Evolutionary conservation across 1,140 invertebrate genomes (phyloP).

Genomic region (Drosophila pachea): DNA sequence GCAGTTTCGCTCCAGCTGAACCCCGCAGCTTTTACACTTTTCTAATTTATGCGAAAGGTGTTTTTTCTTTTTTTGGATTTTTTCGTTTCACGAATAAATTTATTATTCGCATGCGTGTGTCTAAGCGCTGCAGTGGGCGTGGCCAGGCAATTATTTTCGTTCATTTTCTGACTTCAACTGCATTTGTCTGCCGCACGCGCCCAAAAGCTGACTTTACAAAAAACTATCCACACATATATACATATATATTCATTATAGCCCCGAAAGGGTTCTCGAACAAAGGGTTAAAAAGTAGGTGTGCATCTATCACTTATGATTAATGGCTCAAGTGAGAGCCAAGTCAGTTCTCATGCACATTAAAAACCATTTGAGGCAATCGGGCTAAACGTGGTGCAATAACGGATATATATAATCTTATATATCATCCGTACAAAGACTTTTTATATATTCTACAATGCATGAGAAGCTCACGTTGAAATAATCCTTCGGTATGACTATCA

Average conservation of each 20-base stretch:
- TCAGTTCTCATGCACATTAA: not conserved
- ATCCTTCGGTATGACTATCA: too few relatives aligned
- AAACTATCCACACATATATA: not conserved
- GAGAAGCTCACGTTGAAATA: too few relatives aligned
- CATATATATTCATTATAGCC: not conserved
- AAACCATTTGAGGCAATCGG: not conserved
- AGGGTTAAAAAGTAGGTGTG: slow-evolving; percentile 58
- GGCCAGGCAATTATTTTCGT: slow-evolving; percentile 61
- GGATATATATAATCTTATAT: too few relatives aligned
- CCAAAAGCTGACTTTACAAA: slow-evolving; percentile 47
- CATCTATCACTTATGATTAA: slow-evolving; percentile 58
- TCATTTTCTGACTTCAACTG: slow-evolving; percentile 28
- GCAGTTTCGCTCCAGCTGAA: not conserved
- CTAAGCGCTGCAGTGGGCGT: slow-evolving; percentile 53
- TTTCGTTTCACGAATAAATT: slow-evolving; percentile 43
- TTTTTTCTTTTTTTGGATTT: slow-evolving; percentile 28
- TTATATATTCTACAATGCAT: too few relatives aligned
- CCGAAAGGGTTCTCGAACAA: slow-evolving; percentile 35
- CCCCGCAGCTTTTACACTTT: slow-evolving; percentile 28
- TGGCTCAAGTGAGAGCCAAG: slow-evolving; percentile 2
- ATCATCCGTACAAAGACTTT: too few relatives aligned
- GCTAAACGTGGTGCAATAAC: too few relatives aligned
- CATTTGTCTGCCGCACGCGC: slow-evolving; percentile 54
- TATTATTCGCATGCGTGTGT: slow-evolving; percentile 51
- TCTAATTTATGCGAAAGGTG: slow-evolving; percentile 77